Percentiles rank a stretch among this genome's conserved stretches.
phyloP scores from a whole-genome alignment of 2,113 vertebrate species.

The Stigmatopora nigra region DNA sequence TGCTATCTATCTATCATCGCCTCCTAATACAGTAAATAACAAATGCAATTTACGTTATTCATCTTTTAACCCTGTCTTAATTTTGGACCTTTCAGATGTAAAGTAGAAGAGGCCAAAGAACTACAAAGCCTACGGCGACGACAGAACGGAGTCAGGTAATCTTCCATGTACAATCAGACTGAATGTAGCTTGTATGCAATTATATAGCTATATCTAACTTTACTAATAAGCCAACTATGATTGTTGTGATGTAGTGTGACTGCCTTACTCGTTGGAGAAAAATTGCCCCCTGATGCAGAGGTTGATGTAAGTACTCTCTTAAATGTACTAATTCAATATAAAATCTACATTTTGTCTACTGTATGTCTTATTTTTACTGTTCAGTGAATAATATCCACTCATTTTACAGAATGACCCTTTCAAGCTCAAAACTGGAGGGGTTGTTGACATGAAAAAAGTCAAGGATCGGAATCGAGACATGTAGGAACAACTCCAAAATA shows the following conservation, averaged over 20 bases:
- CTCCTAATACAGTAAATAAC: background rate
- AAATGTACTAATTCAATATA: background rate
- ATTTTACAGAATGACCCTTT: constrained; percentile 86
- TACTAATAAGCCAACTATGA: background rate
- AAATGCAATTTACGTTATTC: no score
- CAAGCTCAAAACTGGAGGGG: constrained; percentile 89
- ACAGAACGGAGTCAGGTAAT: constrained; percentile 88
- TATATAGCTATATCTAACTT: background rate
- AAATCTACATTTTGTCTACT: background rate
- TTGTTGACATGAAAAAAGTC: constrained; percentile 97
- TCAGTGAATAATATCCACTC: constrained; percentile 2
- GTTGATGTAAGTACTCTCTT: constrained; percentile 51
- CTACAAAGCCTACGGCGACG: constrained; percentile 85
- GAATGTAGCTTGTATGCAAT: background rate
- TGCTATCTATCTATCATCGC: constrained; percentile 13
- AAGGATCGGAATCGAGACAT: constrained; percentile 89
- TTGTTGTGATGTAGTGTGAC: constrained; percentile 67
- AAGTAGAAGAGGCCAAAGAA: constrained; percentile 90
- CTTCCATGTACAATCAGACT: background rate
- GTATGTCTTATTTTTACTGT: background rate
- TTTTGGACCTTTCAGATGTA: constrained; percentile 66
- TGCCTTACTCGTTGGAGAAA: constrained; percentile 87
- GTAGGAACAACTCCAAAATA: constrained; percentile 60
- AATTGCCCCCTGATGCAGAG: constrained; percentile 71
- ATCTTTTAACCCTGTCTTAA: background rate